These are phyloP conservation scores for Microctenopoma steveboyesi DNA, from an alignment of 2,797 vertebrate species.

Conservation along the genomic window DNA sequence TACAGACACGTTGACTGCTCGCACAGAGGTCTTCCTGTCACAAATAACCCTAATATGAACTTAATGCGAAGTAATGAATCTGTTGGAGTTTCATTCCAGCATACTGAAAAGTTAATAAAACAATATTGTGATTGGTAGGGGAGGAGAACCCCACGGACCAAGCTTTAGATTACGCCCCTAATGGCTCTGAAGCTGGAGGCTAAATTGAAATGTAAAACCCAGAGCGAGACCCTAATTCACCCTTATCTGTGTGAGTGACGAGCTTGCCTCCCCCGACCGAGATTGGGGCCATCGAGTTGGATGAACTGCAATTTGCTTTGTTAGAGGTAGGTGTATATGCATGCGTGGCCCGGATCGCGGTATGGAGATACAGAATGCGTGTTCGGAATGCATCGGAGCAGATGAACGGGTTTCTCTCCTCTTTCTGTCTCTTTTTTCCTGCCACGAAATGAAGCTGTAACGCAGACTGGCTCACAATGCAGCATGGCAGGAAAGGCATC, in stretches of 20 bases:
- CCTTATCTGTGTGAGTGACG: slow-evolving; percentile 83
- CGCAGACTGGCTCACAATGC: slow-evolving; percentile 16
- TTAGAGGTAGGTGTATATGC: slow-evolving; percentile 80
- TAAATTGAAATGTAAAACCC: slow-evolving; percentile 90
- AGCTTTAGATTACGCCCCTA: slow-evolving; percentile 92
- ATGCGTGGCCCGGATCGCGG: slow-evolving; percentile 64
- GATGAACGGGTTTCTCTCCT: slow-evolving; percentile 61
- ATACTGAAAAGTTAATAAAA: slow-evolving; percentile 95
- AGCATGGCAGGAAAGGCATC: slow-evolving; percentile 4
- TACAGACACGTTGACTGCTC: slow-evolving; percentile 75
- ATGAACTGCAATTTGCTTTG: slow-evolving; percentile 83
- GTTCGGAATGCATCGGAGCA: slow-evolving; percentile 73
- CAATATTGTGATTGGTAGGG: slow-evolving; percentile 83
- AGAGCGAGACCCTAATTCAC: slow-evolving; percentile 89
- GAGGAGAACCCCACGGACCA: slow-evolving; percentile 81
- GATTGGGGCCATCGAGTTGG: slow-evolving; percentile 83
- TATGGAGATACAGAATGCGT: slow-evolving; percentile 74
- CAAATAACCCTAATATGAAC: slow-evolving; percentile 94
- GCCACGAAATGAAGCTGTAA: slow-evolving; percentile 14
- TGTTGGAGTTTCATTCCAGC: slow-evolving; percentile 84
- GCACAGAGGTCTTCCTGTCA: slow-evolving; percentile 86
- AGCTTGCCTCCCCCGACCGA: slow-evolving; percentile 79
- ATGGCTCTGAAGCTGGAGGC: slow-evolving; percentile 92
- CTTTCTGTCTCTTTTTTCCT: slow-evolving; percentile 27
- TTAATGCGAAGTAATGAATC: slow-evolving; percentile 94